Evolutionary conservation across 2,113 vertebrate genomes (phyloP).

Genomic region (Myotis yumanensis): DNA sequence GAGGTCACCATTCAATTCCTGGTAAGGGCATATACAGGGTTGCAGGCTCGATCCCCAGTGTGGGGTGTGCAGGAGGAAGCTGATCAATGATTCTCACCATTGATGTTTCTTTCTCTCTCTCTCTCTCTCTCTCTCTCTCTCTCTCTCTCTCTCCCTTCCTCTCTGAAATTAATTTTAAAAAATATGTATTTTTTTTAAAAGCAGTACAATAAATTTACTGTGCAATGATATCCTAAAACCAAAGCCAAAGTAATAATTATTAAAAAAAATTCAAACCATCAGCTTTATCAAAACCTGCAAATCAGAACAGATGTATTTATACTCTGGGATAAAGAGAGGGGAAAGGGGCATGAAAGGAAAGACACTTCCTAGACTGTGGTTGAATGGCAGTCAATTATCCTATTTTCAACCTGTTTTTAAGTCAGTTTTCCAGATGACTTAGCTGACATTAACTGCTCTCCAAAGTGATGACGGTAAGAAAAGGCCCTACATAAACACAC

Average conservation of each 20-base stretch:
- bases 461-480: not conserved
- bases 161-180: no score
- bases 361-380: not conserved
- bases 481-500: not conserved
- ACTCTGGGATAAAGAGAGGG: not conserved
- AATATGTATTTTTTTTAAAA: not conserved
- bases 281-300: slow-evolving; percentile 38
- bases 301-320: slow-evolving; percentile 20
- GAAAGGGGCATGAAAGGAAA: not conserved
- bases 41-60: no score
- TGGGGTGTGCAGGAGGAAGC: no score
- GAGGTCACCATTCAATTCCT: no score
- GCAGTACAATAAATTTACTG: not conserved
- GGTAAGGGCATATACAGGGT: no score
- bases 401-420: not conserved
- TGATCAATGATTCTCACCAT: no score
- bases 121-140: no score
- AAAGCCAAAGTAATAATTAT: slow-evolving; percentile 3
- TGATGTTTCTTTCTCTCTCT: no score
- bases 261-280: not conserved
- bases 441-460: not conserved
- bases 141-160: no score
- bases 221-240: slow-evolving; percentile 11
- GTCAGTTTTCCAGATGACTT: not conserved
- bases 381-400: not conserved